A percentile compares a stretch with the other conserved stretches of the same genome.
These are phyloP conservation scores for Oscheius onirici DNA, from an alignment of 2,888 invertebrate species.

Conservation along the genomic window DNA sequence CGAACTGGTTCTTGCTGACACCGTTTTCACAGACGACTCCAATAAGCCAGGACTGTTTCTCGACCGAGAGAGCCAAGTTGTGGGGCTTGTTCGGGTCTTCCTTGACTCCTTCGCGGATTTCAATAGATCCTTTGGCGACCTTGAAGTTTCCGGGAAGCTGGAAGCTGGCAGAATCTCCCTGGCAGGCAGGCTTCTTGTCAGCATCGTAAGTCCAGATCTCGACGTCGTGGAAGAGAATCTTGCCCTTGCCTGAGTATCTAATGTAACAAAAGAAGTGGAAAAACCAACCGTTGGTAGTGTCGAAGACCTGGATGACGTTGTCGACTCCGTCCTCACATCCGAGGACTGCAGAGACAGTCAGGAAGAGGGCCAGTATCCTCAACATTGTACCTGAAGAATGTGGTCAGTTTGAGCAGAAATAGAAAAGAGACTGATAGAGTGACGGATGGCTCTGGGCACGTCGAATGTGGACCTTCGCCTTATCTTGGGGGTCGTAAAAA, in stretches of 20 bases:
- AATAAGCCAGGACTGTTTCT: constrained; percentile 64
- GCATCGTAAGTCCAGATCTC: constrained; percentile 58
- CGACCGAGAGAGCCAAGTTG: constrained; percentile 56
- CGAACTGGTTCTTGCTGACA: constrained; percentile 61
- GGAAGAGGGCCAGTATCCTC: constrained; percentile 7
- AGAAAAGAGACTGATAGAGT: background rate
- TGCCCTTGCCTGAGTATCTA: constrained; percentile 47
- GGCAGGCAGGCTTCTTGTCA: constrained; percentile 56
- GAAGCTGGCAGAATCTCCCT: constrained; percentile 40
- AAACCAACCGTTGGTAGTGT: constrained; percentile 47
- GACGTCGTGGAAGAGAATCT: constrained; percentile 53
- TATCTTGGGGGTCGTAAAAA: constrained; percentile 31
- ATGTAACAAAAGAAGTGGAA: background rate
- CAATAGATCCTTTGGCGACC: constrained; percentile 50
- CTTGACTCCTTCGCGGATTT: constrained; percentile 49
- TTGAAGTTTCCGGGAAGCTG: constrained; percentile 59
- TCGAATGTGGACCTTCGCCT: constrained; percentile 7
- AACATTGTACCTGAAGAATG: constrained; percentile 25
- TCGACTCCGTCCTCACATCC: constrained; percentile 60
- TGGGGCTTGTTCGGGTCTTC: constrained; percentile 37
- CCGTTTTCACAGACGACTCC: constrained; percentile 65
- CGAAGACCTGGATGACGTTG: constrained; percentile 56
- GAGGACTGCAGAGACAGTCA: constrained; percentile 23
- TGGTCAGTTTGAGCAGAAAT: background rate
- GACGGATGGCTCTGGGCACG: constrained; percentile 13